Evolutionary conservation across 2,113 vertebrate genomes (phyloP).

Genomic region (Octodon degus): DNA sequence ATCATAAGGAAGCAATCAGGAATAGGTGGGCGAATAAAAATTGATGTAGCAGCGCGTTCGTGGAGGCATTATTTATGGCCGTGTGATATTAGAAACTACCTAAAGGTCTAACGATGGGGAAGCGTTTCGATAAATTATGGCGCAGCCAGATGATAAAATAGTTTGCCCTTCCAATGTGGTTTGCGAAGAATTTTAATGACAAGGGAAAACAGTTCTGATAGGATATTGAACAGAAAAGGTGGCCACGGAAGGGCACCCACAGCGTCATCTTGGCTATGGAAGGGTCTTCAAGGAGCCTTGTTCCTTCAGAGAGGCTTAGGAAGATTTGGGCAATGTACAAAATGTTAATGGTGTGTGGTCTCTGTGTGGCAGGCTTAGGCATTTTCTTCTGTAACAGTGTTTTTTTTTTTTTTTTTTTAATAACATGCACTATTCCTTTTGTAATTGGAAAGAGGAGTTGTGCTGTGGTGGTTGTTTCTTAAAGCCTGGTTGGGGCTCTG

Average conservation of each 20-base stretch:
- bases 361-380: neutral
- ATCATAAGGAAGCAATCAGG: slow-evolving; percentile 34
- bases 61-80: slow-evolving; percentile 30
- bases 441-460: neutral
- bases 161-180: slow-evolving; percentile 45
- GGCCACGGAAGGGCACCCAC: neutral
- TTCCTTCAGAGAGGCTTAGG: neutral
- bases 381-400: neutral
- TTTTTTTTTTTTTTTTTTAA: neutral
- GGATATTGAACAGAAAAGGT: neutral
- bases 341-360: too few species aligned
- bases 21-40: slow-evolving; percentile 18
- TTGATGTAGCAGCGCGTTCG: slow-evolving; percentile 4
- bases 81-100: slow-evolving; percentile 40
- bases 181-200: slow-evolving; percentile 55
- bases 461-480: neutral
- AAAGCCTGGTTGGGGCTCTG: neutral
- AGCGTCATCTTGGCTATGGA: neutral
- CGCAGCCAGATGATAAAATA: slow-evolving; percentile 48
- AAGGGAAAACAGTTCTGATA: slow-evolving; percentile 47
- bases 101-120: slow-evolving; percentile 39
- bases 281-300: neutral
- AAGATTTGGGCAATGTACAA: too few species aligned
- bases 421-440: neutral
- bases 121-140: slow-evolving; percentile 40